These are phyloP conservation scores for Caenorhabditis angaria DNA, from an alignment of 2,888 invertebrate species.

Conservation along the genomic window DNA sequence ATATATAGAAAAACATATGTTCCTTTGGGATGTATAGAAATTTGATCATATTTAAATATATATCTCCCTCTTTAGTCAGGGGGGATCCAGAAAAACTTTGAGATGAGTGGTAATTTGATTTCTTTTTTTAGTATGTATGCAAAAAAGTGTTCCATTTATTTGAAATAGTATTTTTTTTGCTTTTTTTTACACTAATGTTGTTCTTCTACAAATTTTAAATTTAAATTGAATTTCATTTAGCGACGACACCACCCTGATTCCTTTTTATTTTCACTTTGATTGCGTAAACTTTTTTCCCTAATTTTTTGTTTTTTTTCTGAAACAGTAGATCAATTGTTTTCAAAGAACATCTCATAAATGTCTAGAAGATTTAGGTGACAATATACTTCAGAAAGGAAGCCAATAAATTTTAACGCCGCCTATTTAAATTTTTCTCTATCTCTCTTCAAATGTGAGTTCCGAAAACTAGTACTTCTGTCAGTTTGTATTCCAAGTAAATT, in stretches of 20 bases:
- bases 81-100: not conserved
- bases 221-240: constrained; percentile 8
- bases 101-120: not conserved
- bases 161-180: not conserved
- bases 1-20: not conserved
- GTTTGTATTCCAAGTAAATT: too few species aligned
- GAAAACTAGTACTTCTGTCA: too few species aligned
- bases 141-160: not conserved
- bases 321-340: not conserved
- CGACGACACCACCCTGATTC: constrained; percentile 2
- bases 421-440: not conserved
- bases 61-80: not conserved
- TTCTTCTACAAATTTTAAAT: too few species aligned
- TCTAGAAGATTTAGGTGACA: not conserved
- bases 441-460: not conserved
- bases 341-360: too few species aligned
- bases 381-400: too few species aligned
- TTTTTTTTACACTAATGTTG: too few species aligned
- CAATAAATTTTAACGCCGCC: not conserved
- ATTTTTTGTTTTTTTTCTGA: not conserved
- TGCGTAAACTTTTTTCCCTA: constrained; percentile 2
- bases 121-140: not conserved
- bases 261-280: not conserved
- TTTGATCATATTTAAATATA: not conserved
- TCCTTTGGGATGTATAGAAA: constrained; percentile 2